Evolutionary conservation across 2,888 invertebrate species (phyloP).

Genomic region (Phengaris alcon): DNA sequence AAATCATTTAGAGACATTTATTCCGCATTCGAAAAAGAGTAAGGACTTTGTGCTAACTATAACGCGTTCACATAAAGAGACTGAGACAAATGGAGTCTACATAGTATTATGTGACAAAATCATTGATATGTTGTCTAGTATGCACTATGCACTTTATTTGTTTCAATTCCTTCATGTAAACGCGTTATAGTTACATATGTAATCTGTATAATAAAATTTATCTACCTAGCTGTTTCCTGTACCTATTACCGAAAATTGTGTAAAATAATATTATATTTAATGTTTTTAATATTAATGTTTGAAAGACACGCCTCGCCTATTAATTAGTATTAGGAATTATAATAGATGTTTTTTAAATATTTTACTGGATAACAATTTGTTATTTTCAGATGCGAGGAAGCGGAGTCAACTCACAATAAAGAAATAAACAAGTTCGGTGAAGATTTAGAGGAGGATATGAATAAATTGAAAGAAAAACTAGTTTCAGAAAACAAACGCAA

Average conservation of each 20-base stretch:
- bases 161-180: too few species aligned
- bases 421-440: slow-evolving; percentile 59
- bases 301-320: background rate
- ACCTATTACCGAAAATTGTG: too few species aligned
- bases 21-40: slow-evolving; percentile 58
- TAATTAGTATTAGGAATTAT: background rate
- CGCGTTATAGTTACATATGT: too few species aligned
- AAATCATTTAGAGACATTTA: slow-evolving; percentile 57
- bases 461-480: slow-evolving; percentile 59
- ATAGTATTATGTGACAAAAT: too few species aligned
- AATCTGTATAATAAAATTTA: too few species aligned
- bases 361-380: background rate
- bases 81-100: too few species aligned
- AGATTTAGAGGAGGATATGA: slow-evolving; percentile 61
- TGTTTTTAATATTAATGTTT: background rate
- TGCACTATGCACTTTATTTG: too few species aligned
- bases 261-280: slow-evolving; percentile 14
- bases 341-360: background rate
- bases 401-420: slow-evolving; percentile 54
- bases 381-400: slow-evolving; percentile 54
- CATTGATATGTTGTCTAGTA: too few species aligned
- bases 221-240: too few species aligned
- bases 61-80: too few species aligned
- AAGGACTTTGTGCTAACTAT: slow-evolving; percentile 30
- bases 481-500: slow-evolving; percentile 61